Percentiles rank a stretch among this genome's conserved stretches.
These are phyloP conservation scores for Leucozona laternaria DNA, from an alignment of 2,888 invertebrate species.

Conservation along the genomic window DNA sequence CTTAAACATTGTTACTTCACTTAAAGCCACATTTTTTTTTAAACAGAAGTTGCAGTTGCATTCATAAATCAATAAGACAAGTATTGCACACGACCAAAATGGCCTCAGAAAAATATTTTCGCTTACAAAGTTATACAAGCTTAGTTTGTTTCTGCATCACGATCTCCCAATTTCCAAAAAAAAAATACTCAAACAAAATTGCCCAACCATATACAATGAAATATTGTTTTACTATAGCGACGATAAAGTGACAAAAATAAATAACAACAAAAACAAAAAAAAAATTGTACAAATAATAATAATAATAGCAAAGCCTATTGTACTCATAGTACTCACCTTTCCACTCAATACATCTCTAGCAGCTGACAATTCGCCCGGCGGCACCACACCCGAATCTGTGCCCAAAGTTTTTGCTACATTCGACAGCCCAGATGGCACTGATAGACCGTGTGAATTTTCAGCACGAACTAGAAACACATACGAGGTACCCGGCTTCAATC, in stretches of 20 bases:
- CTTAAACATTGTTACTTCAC: constrained; percentile 37
- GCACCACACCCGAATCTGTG: constrained; percentile 82
- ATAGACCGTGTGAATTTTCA: constrained; percentile 93
- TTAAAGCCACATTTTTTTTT: constrained; percentile 54
- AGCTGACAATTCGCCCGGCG: constrained; percentile 83
- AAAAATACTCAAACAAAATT: constrained; percentile 59
- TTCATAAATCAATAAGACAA: constrained; percentile 62
- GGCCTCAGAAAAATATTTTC: constrained; percentile 33
- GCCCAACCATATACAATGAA: constrained; percentile 48
- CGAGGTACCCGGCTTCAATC: constrained; percentile 90
- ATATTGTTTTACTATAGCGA: constrained; percentile 39
- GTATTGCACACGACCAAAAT: constrained; percentile 37
- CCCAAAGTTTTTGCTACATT: constrained; percentile 87
- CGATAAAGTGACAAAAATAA: constrained; percentile 10
- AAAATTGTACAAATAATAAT: constrained; percentile 1
- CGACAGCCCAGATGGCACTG: constrained; percentile 91
- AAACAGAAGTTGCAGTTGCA: constrained; percentile 41
- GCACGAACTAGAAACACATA: constrained; percentile 94
- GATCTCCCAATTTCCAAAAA: constrained; percentile 64
- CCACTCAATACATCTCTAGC: constrained; percentile 82
- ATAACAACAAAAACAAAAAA: background rate
- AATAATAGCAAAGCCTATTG: constrained; percentile 27
- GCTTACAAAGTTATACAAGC: constrained; percentile 5
- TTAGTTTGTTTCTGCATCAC: constrained; percentile 47
- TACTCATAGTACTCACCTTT: constrained; percentile 83